Conservation (phyloP, 2,113 vertebrate species). For the Isurus oxyrinchus region DNA sequence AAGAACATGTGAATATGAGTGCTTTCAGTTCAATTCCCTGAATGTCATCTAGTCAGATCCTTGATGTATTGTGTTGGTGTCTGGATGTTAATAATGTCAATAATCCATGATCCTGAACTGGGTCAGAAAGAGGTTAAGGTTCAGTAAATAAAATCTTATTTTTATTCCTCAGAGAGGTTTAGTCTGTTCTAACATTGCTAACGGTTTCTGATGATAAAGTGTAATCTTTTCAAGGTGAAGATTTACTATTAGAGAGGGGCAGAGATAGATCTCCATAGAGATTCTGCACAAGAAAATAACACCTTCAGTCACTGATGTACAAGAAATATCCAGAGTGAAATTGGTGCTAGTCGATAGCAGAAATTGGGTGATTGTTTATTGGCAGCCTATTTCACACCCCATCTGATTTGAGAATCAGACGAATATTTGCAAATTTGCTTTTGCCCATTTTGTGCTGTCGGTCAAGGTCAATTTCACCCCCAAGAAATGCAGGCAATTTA, state of each 20-base stretch:
- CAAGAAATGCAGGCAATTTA: no score
- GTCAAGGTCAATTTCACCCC: no score
- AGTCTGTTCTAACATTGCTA: not conserved
- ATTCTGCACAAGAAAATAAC: not conserved
- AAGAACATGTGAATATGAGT: not conserved
- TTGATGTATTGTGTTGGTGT: not conserved
- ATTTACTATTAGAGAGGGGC: not conserved
- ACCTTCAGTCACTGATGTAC: not conserved
- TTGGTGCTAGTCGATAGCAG: not conserved
- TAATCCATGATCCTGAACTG: not conserved
- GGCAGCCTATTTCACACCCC: not conserved
- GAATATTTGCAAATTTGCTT: no score
- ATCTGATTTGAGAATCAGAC: not conserved
- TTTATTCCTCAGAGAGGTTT: not conserved
- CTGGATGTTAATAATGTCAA: not conserved
- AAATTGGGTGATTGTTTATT: not conserved
- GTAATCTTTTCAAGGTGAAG: not conserved
- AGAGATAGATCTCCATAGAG: not conserved
- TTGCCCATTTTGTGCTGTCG: no score
- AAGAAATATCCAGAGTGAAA: not conserved
- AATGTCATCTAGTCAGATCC: not conserved
- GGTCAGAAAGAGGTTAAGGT: slow-evolving; percentile 12
- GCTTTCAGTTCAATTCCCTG: slow-evolving; percentile 12
- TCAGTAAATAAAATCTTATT: not conserved
- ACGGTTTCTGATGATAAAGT: not conserved